A percentile compares a stretch with the other conserved stretches of the same genome.
phyloP scores from a whole-genome alignment of 2,113 vertebrate species.

The Bombycilla garrulus region DNA sequence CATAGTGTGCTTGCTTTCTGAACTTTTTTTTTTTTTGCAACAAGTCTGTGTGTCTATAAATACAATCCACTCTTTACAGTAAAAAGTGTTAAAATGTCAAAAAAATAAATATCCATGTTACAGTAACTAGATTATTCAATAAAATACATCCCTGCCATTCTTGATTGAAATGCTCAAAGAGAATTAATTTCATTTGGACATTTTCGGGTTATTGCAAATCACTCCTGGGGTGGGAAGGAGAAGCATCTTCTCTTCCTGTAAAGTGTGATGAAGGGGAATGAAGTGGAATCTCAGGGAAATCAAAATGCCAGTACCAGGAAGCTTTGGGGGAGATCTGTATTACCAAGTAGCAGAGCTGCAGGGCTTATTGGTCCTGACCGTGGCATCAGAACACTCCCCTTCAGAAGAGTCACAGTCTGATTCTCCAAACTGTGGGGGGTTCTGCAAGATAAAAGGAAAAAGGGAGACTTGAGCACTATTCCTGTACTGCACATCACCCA shows the following conservation, averaged over 20 bases:
- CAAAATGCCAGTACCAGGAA: slow-evolving; percentile 55
- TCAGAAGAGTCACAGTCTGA: slow-evolving; percentile 95
- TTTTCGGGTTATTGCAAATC: slow-evolving; percentile 82
- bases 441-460: slow-evolving; percentile 75
- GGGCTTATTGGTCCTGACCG: slow-evolving; percentile 91
- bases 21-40: slow-evolving; percentile 66
- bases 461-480: background rate
- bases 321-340: slow-evolving; percentile 56
- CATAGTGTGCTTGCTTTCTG: slow-evolving; percentile 57
- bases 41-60: slow-evolving; percentile 72
- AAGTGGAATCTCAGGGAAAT: slow-evolving; percentile 46
- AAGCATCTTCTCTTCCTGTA: slow-evolving; percentile 67
- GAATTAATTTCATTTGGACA: slow-evolving; percentile 77
- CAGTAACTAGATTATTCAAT: slow-evolving; percentile 90
- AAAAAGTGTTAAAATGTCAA: slow-evolving; percentile 87
- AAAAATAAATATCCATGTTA: slow-evolving; percentile 94
- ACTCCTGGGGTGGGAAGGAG: slow-evolving; percentile 69
- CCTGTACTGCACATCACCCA: background rate
- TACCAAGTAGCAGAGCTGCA: slow-evolving; percentile 93
- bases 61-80: slow-evolving; percentile 80
- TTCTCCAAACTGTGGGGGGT: slow-evolving; percentile 89
- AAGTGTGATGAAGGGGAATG: slow-evolving; percentile 62
- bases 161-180: slow-evolving; percentile 85
- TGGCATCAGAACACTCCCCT: slow-evolving; percentile 94
- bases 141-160: slow-evolving; percentile 96